These are phyloP conservation scores for Epizoanthus illoricatus DNA, from an alignment of 92 coral and sea anemone genomes.

Conservation along the genomic window DNA sequence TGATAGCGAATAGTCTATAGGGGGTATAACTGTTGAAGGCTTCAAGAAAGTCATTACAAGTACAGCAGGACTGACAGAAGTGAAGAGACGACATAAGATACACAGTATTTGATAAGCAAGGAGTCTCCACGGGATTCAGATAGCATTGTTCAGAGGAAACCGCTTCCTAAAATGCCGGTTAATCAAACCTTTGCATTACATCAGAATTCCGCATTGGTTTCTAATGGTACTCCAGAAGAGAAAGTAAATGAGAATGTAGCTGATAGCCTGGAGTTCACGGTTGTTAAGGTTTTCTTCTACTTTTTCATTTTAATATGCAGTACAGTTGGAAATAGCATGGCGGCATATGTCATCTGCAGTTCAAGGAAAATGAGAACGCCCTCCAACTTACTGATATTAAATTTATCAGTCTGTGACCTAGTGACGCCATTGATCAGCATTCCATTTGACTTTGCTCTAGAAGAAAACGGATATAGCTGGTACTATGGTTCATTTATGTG, in stretches of 20 bases:
- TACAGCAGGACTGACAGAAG: too few relatives aligned
- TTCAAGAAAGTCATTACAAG: too few relatives aligned
- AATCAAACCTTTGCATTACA: too few relatives aligned
- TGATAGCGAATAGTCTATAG: too few relatives aligned
- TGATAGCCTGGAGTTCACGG: constrained; percentile 45
- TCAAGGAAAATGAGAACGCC: constrained; percentile 78
- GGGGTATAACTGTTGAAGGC: too few relatives aligned
- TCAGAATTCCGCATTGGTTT: background rate
- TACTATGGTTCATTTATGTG: constrained; percentile 77
- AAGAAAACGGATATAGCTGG: constrained; percentile 72
- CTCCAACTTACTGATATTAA: constrained; percentile 76
- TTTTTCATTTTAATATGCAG: constrained; percentile 66
- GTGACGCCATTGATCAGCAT: constrained; percentile 85
- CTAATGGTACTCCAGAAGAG: background rate
- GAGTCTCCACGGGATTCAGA: too few relatives aligned
- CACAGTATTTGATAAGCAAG: too few relatives aligned
- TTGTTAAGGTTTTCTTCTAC: constrained; percentile 65
- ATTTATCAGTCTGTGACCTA: constrained; percentile 89
- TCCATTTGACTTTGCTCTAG: constrained; percentile 90
- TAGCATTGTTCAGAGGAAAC: too few relatives aligned
- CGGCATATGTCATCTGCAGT: constrained; percentile 67
- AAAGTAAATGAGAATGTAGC: constrained; percentile 19
- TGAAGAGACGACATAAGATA: too few relatives aligned
- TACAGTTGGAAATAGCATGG: constrained; percentile 84
- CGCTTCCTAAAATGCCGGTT: too few relatives aligned